A percentile compares a stretch with the other conserved stretches of the same genome.
phyloP scores from a whole-genome alignment of 2,113 vertebrate genomes.

The Zeus faber region DNA sequence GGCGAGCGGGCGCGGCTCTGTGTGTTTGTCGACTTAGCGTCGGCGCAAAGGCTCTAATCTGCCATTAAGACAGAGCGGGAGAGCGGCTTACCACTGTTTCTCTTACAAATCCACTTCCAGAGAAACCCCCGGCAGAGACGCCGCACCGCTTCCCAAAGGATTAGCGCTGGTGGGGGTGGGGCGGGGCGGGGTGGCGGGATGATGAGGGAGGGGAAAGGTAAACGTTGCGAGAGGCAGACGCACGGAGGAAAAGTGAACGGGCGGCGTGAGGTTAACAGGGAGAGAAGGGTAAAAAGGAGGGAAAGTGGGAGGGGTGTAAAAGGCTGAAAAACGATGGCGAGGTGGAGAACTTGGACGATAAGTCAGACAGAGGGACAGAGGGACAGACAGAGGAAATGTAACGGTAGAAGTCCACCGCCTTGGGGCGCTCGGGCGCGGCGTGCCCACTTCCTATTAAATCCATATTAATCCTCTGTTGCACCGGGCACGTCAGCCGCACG shows the following conservation, averaged over 20 bases:
- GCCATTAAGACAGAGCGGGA: constrained; percentile 63
- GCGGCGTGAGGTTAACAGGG: constrained; percentile 16
- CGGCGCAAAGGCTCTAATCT: constrained; percentile 62
- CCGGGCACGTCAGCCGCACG: too few relatives aligned
- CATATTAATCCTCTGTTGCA: too few relatives aligned
- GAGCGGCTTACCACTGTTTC: constrained; percentile 69
- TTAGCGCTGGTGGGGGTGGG: constrained; percentile 30
- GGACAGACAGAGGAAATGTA: neutral
- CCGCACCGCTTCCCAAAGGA: constrained; percentile 51
- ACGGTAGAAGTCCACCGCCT: too few relatives aligned
- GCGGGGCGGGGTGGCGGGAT: neutral
- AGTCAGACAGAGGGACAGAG: neutral
- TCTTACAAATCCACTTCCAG: constrained; percentile 73
- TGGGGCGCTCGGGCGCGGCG: too few relatives aligned
- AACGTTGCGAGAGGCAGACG: neutral
- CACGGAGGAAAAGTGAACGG: constrained; percentile 22
- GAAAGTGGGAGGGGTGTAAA: neutral
- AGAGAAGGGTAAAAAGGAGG: neutral
- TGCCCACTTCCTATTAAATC: too few relatives aligned
- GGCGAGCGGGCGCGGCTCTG: constrained; percentile 29
- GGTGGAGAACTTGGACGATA: neutral
- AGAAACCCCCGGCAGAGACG: constrained; percentile 47
- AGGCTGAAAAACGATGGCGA: neutral
- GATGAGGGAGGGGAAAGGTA: neutral
- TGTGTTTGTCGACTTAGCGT: constrained; percentile 66